phyloP scores from a whole-genome alignment of 2,113 vertebrate genomes.

The Hemiprocne comata region DNA sequence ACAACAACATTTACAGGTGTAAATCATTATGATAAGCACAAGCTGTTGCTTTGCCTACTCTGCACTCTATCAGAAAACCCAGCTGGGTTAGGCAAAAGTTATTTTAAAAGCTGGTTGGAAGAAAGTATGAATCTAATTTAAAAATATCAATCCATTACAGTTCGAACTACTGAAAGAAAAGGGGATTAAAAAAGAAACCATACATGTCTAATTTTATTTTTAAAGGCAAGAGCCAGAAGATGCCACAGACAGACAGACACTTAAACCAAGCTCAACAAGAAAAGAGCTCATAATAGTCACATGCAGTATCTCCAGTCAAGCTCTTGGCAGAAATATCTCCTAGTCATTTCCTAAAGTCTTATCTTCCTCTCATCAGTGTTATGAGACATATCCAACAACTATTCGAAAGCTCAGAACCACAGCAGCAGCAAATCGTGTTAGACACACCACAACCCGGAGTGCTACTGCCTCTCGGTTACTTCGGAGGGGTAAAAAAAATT shows the following conservation, averaged over 20 bases:
- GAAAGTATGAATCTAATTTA: background rate
- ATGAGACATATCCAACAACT: background rate
- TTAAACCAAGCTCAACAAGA: background rate
- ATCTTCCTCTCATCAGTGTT: background rate
- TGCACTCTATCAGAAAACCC: background rate
- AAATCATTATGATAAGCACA: background rate
- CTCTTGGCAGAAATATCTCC: background rate
- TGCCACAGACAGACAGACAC: background rate
- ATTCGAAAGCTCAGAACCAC: background rate
- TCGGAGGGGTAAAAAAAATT: accelerated
- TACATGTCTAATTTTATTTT: background rate
- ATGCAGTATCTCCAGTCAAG: background rate
- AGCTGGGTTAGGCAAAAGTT: background rate
- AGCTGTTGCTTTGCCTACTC: background rate
- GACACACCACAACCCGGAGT: accelerated
- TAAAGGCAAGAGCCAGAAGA: too few species aligned
- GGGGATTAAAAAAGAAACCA: background rate
- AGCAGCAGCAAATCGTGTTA: accelerated
- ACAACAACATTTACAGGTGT: accelerated
- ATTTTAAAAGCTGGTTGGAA: background rate
- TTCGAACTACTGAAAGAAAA: background rate
- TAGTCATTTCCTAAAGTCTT: background rate
- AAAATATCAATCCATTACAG: background rate
- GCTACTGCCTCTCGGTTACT: accelerated
- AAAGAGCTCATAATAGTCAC: background rate